A percentile compares a stretch with the other conserved stretches of the same genome.
Evolutionary conservation across 30 jellyfish, hydroid and myxozoan species (phyloP).

Genomic region (Aurelia coerulea): DNA sequence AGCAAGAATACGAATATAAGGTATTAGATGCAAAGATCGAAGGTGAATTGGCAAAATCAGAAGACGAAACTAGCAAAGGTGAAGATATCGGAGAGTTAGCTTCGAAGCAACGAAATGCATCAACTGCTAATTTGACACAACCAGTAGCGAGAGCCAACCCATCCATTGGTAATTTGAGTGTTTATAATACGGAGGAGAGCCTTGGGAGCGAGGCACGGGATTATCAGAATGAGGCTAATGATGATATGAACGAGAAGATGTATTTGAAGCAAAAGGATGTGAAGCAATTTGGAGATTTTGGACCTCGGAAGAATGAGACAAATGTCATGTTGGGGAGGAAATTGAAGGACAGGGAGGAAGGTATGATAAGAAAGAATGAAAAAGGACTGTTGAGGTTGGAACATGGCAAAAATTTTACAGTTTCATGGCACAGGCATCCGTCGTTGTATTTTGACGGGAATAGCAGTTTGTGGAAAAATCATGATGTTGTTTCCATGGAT

Average conservation of each 20-base stretch:
- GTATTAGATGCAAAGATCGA: constrained; percentile 45
- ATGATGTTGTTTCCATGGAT: constrained; percentile 61
- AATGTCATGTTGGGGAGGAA: background rate
- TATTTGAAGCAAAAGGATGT: background rate
- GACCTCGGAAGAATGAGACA: background rate
- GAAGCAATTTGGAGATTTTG: background rate
- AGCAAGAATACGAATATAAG: constrained; percentile 24
- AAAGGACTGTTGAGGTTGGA: background rate
- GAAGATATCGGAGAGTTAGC: constrained; percentile 26
- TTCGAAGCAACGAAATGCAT: background rate
- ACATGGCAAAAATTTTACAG: background rate
- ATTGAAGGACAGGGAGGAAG: background rate
- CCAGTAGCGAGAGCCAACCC: background rate
- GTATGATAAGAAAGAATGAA: background rate
- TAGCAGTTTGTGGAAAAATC: constrained; percentile 68
- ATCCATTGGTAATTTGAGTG: background rate
- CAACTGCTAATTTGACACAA: constrained; percentile 14
- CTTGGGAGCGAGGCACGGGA: background rate
- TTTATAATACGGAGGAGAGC: constrained; percentile 58
- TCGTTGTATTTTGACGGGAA: constrained; percentile 62
- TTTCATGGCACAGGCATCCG: background rate
- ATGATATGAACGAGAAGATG: background rate
- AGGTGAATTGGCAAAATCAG: constrained; percentile 42
- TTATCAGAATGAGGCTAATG: constrained; percentile 13
- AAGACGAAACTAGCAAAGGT: constrained; percentile 10